Base-by-base conservation (phyloP, 2,797 vertebrate genomes). In the Columba guinea region DNA sequence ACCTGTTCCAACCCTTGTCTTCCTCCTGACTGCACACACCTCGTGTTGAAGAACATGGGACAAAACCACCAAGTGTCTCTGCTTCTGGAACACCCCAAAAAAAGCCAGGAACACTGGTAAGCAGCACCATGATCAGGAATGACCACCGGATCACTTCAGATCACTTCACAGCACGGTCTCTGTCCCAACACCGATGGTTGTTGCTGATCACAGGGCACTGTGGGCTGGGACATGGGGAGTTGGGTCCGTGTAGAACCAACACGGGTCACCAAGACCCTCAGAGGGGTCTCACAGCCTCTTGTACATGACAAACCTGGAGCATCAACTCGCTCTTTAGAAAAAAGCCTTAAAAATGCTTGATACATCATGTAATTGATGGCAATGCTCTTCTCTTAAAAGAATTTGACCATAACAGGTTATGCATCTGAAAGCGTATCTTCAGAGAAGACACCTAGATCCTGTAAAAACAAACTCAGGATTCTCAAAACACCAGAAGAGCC, bases 191-290 rank as follows among this genome's bases (percentile, higher is more conserved):
- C 24, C 9, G 30, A 27, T 2, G 46, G 71, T 0, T 34, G 17
- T 5, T 68, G 35, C 35, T 17, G 27, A 27, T 18, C 51, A 63
- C 51, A 68, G n/a, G 55, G 28, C 28, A 24, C 58, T 44, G n/a
- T 1, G 2, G 27, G n/a, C 4, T 3, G 14, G 19, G 16, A 28
- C 34, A 18, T 7, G 11, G 5, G 30, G 39, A 56, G 22, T 2
- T 64, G 39, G 41, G 52, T 27, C 41, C 46, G 35, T 32, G 35
- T 0, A 53, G 56, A 11, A 71, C 44, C 28, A n/a, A 7, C 1
- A 3, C 2, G 56, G 76, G 63, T 63, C 83, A 64, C 32, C 17
- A 23, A 35, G 48, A 63, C 28, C 23, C 28, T 35, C 63, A 26
- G 18, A 35, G 28, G 7, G n/a, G 27, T 65, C 70, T 78, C 73